phyloP scores from a whole-genome alignment of 1,140 invertebrate genomes.

The Drosophila subobscura region DNA sequence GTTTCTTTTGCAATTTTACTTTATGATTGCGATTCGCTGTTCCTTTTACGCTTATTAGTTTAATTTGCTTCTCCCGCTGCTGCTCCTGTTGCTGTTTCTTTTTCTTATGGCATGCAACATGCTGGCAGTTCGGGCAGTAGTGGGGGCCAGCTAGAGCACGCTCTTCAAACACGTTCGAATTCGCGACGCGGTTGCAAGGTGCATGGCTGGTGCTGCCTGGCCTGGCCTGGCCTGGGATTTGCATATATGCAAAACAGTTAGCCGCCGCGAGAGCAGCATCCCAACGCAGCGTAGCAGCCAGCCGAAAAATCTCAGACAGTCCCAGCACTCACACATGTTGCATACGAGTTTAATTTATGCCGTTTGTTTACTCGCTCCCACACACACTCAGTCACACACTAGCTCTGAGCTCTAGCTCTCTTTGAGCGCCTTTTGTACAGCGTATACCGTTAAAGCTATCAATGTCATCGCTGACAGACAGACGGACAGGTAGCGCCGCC shows the following conservation, averaged over 20 bases:
- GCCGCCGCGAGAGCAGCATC: slow-evolving; percentile 22
- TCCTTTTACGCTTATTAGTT: slow-evolving; percentile 78
- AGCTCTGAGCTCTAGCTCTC: slow-evolving; percentile 26
- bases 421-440: slow-evolving; percentile 41
- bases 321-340: slow-evolving; percentile 69
- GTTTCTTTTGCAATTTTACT: slow-evolving; percentile 40
- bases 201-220: slow-evolving; percentile 46
- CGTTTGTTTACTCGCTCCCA: slow-evolving; percentile 38
- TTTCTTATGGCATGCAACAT: too few species aligned
- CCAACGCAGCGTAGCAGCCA: too few species aligned
- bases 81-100: slow-evolving; percentile 21
- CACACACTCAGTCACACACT: neutral
- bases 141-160: slow-evolving; percentile 15
- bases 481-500: slow-evolving; percentile 68
- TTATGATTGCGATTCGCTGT: slow-evolving; percentile 61
- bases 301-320: slow-evolving; percentile 59
- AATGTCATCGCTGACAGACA: slow-evolving; percentile 67
- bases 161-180: slow-evolving; percentile 80
- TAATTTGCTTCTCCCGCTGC: slow-evolving; percentile 69
- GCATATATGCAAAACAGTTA: slow-evolving; percentile 78
- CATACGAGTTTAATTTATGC: slow-evolving; percentile 76
- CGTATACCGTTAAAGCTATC: slow-evolving; percentile 77
- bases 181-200: slow-evolving; percentile 70
- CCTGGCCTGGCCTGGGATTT: slow-evolving; percentile 47
- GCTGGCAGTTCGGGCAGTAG: slow-evolving; percentile 5